A percentile compares a stretch with the other conserved stretches of the same genome.
These are phyloP conservation scores for Saccostrea glomerata DNA, from an alignment of 1,140 invertebrate species.

Conservation along the genomic window DNA sequence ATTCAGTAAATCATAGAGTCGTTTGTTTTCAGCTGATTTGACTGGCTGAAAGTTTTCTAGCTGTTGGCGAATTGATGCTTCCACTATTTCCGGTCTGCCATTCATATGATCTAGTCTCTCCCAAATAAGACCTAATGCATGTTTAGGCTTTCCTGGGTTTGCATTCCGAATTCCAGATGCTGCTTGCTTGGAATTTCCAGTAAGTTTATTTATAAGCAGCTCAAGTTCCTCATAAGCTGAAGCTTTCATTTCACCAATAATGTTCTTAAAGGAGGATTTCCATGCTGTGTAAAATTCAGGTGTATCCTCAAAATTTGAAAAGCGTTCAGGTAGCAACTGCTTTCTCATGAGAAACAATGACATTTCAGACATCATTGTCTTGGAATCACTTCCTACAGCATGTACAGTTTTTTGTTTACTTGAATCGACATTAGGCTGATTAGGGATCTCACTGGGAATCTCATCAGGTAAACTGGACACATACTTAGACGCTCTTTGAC, in stretches of 20 bases:
- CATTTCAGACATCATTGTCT: too few species aligned
- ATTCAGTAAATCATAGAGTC: conserved; percentile 16
- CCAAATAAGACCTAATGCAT: conserved; percentile 1
- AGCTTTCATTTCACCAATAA: conserved; percentile 45
- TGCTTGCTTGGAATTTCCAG: too few species aligned
- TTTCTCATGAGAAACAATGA: too few species aligned
- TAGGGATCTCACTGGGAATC: too few species aligned
- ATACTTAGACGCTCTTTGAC: background rate
- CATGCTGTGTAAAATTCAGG: conserved; percentile 48
- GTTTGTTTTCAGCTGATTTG: background rate
- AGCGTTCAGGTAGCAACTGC: conserved; percentile 37
- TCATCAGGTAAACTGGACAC: background rate
- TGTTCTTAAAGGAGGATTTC: conserved; percentile 51
- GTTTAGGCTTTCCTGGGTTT: too few species aligned
- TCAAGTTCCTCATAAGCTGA: conserved; percentile 51
- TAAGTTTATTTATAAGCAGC: conserved; percentile 52
- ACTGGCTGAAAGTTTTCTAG: background rate
- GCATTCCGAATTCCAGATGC: too few species aligned
- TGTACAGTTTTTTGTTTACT: too few species aligned
- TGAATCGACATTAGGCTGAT: too few species aligned
- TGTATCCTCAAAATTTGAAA: conserved; percentile 48
- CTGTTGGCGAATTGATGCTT: conserved; percentile 6
- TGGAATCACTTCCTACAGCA: conserved; percentile 17
- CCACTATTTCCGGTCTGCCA: conserved; percentile 12
- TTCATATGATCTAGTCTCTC: conserved; percentile 2